Evolutionary conservation across 2,113 vertebrate genomes (phyloP).

Genomic region (Sander vitreus): DNA sequence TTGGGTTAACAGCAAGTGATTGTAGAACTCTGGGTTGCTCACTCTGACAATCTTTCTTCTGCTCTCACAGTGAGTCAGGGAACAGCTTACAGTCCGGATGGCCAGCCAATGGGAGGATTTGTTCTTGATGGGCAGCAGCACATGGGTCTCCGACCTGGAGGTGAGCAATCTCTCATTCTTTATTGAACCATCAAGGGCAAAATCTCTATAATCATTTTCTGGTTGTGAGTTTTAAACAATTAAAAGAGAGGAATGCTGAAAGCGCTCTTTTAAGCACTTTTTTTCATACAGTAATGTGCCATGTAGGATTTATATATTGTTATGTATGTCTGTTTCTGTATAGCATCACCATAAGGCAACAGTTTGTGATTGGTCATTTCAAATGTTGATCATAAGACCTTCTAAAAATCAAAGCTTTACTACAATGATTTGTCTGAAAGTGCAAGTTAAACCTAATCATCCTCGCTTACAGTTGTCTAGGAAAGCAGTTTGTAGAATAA

Average conservation of each 20-base stretch:
- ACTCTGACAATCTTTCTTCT: not conserved
- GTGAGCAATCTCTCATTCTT: constrained; percentile 77
- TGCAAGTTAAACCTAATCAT: not conserved
- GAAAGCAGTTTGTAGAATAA: not conserved
- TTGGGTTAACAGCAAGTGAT: not conserved
- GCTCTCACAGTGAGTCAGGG: constrained; percentile 95
- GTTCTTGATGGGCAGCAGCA: constrained; percentile 98
- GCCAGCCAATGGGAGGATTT: constrained; percentile 98
- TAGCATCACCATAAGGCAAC: not conserved
- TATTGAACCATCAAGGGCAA: not conserved
- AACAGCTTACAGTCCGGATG: constrained; percentile 96
- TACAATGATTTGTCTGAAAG: not conserved
- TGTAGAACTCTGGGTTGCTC: not conserved
- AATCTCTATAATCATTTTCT: not conserved
- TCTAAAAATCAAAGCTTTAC: too few relatives aligned
- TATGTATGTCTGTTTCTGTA: not conserved
- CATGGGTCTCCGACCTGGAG: constrained; percentile 97
- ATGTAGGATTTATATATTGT: not conserved
- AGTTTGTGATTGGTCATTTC: not conserved
- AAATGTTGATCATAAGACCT: not conserved
- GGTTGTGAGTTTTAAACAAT: not conserved
- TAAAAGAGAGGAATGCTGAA: not conserved
- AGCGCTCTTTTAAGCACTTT: not conserved
- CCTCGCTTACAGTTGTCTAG: not conserved
- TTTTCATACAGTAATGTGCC: not conserved